phyloP scores from a whole-genome alignment of 2,797 vertebrate species.

The Acanthopagrus latus region DNA sequence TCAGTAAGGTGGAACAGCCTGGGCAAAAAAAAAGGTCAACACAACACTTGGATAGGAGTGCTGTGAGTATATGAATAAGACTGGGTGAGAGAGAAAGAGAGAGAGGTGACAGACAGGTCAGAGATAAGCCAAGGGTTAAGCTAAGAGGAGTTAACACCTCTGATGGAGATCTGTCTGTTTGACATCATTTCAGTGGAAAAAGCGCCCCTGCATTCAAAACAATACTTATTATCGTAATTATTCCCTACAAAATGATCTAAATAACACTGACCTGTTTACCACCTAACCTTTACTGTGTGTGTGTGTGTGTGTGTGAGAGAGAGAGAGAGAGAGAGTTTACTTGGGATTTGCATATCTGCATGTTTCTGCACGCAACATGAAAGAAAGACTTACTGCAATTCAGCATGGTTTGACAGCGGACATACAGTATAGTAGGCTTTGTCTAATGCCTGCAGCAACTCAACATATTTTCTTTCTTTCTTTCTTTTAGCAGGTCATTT shows the following conservation, averaged over 20 bases:
- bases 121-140: constrained; percentile 74
- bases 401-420: background rate
- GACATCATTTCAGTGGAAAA: constrained; percentile 40
- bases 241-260: constrained; percentile 41
- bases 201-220: background rate
- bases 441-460: too few relatives aligned
- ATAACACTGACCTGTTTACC: constrained; percentile 61
- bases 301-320: background rate
- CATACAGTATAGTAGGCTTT: too few relatives aligned
- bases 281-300: constrained; percentile 36
- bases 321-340: background rate
- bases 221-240: constrained; percentile 6
- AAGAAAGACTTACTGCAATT: background rate
- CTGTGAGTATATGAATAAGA: constrained; percentile 12
- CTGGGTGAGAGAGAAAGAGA: constrained; percentile 2
- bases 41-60: background rate
- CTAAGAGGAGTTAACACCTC: constrained; percentile 77
- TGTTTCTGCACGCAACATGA: background rate
- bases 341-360: background rate
- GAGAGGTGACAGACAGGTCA: constrained; percentile 36
- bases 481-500: too few relatives aligned
- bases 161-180: constrained; percentile 75
- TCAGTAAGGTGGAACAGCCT: background rate
- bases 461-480: too few relatives aligned
- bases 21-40: background rate